phyloP scores from a whole-genome alignment of 2,113 vertebrate genomes.

The Oceanodroma tethys region DNA sequence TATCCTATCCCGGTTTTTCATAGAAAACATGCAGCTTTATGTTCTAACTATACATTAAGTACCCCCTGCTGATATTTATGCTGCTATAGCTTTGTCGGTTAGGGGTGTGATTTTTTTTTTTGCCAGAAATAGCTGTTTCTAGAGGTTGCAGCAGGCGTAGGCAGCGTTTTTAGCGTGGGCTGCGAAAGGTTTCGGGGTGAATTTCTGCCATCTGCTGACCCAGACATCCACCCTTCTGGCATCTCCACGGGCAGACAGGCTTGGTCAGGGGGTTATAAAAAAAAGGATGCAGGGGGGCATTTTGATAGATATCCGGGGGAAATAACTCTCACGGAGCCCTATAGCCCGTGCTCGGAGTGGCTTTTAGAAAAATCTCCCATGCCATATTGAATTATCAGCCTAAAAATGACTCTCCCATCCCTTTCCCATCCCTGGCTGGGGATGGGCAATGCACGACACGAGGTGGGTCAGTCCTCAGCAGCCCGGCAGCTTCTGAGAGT shows the following conservation, averaged over 20 bases:
- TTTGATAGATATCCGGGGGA: background rate
- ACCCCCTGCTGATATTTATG: fast-evolving
- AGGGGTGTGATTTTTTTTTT: background rate
- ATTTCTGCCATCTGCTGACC: background rate
- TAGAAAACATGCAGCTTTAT: background rate
- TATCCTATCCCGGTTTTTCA: background rate
- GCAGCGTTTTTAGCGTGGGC: background rate
- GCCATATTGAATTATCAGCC: background rate
- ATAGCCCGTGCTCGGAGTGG: fast-evolving
- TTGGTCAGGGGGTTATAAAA: too few relatives aligned
- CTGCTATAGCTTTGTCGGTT: background rate
- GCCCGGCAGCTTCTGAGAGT: background rate
- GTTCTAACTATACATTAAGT: background rate
- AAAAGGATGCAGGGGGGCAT: background rate
- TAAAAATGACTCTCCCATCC: background rate
- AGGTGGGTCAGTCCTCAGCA: background rate
- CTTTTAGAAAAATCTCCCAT: background rate
- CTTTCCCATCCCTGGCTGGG: background rate
- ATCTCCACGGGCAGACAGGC: background rate
- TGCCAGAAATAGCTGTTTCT: background rate
- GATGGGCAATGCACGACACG: fast-evolving
- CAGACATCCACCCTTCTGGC: background rate
- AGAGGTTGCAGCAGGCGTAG: background rate
- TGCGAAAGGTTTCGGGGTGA: background rate
- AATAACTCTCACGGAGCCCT: background rate